phyloP scores from a whole-genome alignment of 2,888 invertebrate species.

The Protodeltote pygarga region DNA sequence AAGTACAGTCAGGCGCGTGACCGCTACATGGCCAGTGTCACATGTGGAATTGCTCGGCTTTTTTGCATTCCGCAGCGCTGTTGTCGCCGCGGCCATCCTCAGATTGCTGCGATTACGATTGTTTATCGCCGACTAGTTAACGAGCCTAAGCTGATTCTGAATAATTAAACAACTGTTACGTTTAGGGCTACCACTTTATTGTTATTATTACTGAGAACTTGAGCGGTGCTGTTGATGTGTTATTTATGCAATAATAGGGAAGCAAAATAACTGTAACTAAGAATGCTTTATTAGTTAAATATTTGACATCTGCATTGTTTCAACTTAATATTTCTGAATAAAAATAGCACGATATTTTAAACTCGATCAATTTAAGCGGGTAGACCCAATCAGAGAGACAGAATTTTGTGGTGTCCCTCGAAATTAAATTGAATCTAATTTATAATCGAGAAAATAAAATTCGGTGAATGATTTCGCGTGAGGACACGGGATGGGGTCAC shows the following conservation, averaged over 20 bases:
- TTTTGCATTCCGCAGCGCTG: constrained; percentile 71
- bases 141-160: constrained; percentile 49
- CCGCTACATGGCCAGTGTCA: constrained; percentile 61
- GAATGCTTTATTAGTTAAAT: no score
- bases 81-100: constrained; percentile 59
- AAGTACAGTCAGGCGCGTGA: constrained; percentile 68
- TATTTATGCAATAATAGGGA: background rate
- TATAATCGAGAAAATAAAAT: constrained; percentile 37
- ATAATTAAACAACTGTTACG: constrained; percentile 49
- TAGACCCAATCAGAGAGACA: background rate
- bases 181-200: constrained; percentile 32
- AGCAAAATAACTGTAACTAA: no score
- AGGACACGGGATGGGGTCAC: constrained; percentile 72
- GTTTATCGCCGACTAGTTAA: constrained; percentile 63
- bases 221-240: background rate
- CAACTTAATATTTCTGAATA: no score
- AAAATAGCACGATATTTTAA: constrained; percentile 12
- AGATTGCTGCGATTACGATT: constrained; percentile 68
- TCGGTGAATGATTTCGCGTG: constrained; percentile 74
- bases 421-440: constrained; percentile 29
- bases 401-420: constrained; percentile 2
- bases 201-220: constrained; percentile 9
- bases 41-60: constrained; percentile 68
- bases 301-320: no score
- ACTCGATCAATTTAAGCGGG: background rate